Evolutionary conservation across 2,888 invertebrate genomes (phyloP), one percentile per base, ranked within the genome.

Genomic region (Hirtodrosophila duncani): DNA sequence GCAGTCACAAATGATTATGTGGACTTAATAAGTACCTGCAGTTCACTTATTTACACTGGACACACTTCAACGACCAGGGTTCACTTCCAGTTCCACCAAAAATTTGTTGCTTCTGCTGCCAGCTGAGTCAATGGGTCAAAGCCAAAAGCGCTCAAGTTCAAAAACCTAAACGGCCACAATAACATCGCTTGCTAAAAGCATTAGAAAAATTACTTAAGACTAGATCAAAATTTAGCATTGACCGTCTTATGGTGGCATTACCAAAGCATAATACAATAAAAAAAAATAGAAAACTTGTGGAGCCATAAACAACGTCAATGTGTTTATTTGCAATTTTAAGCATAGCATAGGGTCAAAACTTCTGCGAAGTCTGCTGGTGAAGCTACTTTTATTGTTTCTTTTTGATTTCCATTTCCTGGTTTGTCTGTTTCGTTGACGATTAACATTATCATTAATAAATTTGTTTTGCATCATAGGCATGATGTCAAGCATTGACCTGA

Each of bases 151-250:
- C 31, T 48, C 50, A 79, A 79, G 77, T 69, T 77, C 63, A 69
- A 65, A 49, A 24, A 39, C 39, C 36, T 27, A 57, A 59, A 50
- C 13, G 14, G 14, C 34, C 39, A 33, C 10, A 33, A 30, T 33
- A 31, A 10, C 36, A 48, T n/a, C n/a, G 18, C 6, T 39, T 42
- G 27, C 30, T 62, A 63, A 46, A 57, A 45, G 66, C 38, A 36
- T 50, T 62, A 62, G 58, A 55, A 64, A 64, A 48, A 48, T 45
- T 63, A 45, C 51, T 36, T 20, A 43, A 62, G 79, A 72, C 66
- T 80, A 78, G 79, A 79, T 80, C 79, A 80, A 79, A 78, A 80
- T 75, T 67, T 81, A 75, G 24, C 79, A 79, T 78, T 79, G 79
- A 80, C 79, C 78, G 71, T 63, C 67, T 69, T 78, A 55, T 31